Conservation (phyloP, 1,140 invertebrate species). For the roundworm (Caenorhabditis elegans) region WBcel235 BX284605.5:10354501-10355000, state of each 20-base stretch:
- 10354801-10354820: slow-evolving; percentile 87
- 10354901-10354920: slow-evolving; percentile 90
- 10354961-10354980: slow-evolving; percentile 97
- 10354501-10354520: slow-evolving; percentile 80
- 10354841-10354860: slow-evolving; percentile 88
- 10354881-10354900: slow-evolving; percentile 79
- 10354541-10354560: slow-evolving; percentile 83
- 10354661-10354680: slow-evolving; percentile 76
- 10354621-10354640: slow-evolving; percentile 78
- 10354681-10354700: slow-evolving; percentile 84
- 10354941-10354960: slow-evolving; percentile 93
- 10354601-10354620: slow-evolving; percentile 83
- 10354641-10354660: slow-evolving; percentile 44
- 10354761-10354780: slow-evolving; percentile 80
- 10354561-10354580: slow-evolving; percentile 91
- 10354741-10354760: slow-evolving; percentile 92
- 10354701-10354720: slow-evolving; percentile 83
- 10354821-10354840: slow-evolving; percentile 89
- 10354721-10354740: slow-evolving; percentile 95
- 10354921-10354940: slow-evolving; percentile 97
- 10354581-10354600: slow-evolving; percentile 92
- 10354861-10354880: slow-evolving; percentile 61
- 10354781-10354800: slow-evolving; percentile 94
- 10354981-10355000: slow-evolving; percentile 89
- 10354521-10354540: slow-evolving; percentile 80